These are phyloP conservation scores for Eledona agricola DNA, from an alignment of 2,888 invertebrate species.

Conservation along the genomic window DNA sequence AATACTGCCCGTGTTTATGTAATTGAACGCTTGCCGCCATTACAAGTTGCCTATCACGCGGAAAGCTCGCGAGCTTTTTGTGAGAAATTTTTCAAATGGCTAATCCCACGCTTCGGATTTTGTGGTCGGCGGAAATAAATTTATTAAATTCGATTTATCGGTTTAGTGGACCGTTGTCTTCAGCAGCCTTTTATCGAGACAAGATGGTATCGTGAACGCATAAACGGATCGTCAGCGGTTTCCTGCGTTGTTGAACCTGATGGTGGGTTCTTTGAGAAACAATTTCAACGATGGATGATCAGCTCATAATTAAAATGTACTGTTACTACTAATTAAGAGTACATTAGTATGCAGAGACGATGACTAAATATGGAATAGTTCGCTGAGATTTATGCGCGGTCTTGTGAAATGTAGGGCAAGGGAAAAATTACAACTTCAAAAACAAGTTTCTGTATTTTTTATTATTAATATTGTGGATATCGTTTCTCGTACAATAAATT, in stretches of 20 bases:
- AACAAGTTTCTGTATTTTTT: no score
- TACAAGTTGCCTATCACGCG: slow-evolving; percentile 17
- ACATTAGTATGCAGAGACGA: no score
- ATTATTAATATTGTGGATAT: no score
- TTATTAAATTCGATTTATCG: slow-evolving; percentile 34
- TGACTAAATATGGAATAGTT: no score
- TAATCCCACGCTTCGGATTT: slow-evolving; percentile 23
- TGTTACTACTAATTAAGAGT: no score
- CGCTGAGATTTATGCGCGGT: no score
- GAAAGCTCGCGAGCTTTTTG: slow-evolving; percentile 15
- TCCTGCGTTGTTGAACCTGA: slow-evolving; percentile 19
- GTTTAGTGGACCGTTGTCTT: slow-evolving; percentile 29
- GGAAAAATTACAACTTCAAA: no score
- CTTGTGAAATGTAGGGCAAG: no score
- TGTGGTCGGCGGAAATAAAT: slow-evolving; percentile 34
- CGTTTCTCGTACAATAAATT: no score
- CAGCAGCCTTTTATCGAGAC: slow-evolving; percentile 15
- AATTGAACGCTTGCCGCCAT: slow-evolving; percentile 6
- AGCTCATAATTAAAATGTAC: no score
- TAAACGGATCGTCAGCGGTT: slow-evolving; percentile 16
- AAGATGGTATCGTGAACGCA: slow-evolving; percentile 13
- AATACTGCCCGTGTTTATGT: no score
- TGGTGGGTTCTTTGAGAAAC: slow-evolving; percentile 17
- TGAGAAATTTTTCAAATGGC: slow-evolving; percentile 23
- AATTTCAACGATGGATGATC: slow-evolving; percentile 7